Percentiles rank a stretch among this genome's conserved stretches.
Evolutionary conservation across 1,140 invertebrate species (phyloP).

Genomic region (Lepidostoma basale): DNA sequence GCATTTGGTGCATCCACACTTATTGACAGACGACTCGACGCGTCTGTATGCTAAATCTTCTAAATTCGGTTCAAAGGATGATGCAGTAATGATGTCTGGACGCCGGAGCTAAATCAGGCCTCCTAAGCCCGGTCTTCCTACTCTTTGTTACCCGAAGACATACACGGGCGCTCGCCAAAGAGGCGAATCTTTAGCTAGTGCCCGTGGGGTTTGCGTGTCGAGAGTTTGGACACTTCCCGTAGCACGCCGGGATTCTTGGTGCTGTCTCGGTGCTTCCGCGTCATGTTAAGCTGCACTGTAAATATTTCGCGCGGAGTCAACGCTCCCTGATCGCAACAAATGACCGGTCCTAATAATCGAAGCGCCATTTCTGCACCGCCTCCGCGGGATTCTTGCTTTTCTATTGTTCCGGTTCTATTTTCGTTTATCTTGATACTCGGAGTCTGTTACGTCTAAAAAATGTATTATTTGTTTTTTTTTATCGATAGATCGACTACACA

Average conservation of each 20-base stretch:
- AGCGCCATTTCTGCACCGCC: not conserved
- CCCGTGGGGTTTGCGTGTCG: too few relatives aligned
- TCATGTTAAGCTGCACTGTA: slow-evolving; percentile 12
- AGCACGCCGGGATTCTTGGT: not conserved
- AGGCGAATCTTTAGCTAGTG: too few relatives aligned
- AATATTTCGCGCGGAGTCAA: slow-evolving; percentile 27
- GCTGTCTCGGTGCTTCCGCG: not conserved
- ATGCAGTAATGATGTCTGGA: slow-evolving; percentile 24
- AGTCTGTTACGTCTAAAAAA: too few relatives aligned
- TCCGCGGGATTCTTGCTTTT: too few relatives aligned
- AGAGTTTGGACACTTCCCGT: not conserved
- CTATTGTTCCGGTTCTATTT: too few relatives aligned
- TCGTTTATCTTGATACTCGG: too few relatives aligned
- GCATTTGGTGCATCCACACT: slow-evolving; percentile 8
- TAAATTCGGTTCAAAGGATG: slow-evolving; percentile 25
- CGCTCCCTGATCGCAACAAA: slow-evolving; percentile 15
- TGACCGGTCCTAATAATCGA: not conserved
- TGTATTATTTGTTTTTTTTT: not conserved
- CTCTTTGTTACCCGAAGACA: too few relatives aligned
- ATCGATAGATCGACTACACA: too few relatives aligned
- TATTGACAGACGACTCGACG: slow-evolving; percentile 15
- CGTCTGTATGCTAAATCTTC: slow-evolving; percentile 14
- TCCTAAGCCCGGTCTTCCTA: not conserved
- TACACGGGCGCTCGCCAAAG: too few relatives aligned
- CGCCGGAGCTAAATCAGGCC: slow-evolving; percentile 18